These are phyloP conservation scores for Phylloscopus whistleri DNA, from an alignment of 2,113 vertebrate species.

Conservation along the genomic window DNA sequence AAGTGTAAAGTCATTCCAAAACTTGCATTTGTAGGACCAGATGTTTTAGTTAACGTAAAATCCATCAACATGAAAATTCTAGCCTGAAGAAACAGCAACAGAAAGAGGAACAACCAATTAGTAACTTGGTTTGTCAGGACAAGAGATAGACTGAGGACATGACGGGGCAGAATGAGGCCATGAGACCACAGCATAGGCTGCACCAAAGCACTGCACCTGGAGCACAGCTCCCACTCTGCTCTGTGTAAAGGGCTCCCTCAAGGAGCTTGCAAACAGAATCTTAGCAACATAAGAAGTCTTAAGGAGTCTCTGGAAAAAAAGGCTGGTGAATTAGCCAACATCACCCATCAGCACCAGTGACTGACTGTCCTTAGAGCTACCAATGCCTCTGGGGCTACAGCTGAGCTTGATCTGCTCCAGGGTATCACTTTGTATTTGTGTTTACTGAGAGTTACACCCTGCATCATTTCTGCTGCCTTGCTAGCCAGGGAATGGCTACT, in stretches of 20 bases:
- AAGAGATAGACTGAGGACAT: not conserved
- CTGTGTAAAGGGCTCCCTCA: not conserved
- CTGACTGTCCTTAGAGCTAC: not conserved
- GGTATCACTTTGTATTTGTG: not conserved
- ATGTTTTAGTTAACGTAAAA: not conserved
- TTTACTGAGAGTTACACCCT: not conserved
- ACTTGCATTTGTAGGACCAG: not conserved
- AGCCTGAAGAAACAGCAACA: not conserved
- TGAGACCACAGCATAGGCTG: not conserved
- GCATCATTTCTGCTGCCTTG: not conserved
- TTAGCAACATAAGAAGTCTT: not conserved
- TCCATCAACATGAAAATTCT: not conserved
- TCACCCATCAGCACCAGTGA: not conserved
- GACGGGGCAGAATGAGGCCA: not conserved
- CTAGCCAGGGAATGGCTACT: not conserved
- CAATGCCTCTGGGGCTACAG: not conserved
- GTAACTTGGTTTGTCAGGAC: not conserved
- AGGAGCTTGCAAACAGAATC: not conserved
- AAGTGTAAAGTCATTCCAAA: not conserved
- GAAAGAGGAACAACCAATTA: not conserved
- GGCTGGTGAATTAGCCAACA: not conserved
- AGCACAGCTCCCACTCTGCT: not conserved
- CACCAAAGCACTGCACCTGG: not conserved
- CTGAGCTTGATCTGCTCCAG: not conserved
- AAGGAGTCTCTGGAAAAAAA: not conserved